phyloP scores from a whole-genome alignment of 2,113 vertebrate species.

The Hippocampus comes region DNA sequence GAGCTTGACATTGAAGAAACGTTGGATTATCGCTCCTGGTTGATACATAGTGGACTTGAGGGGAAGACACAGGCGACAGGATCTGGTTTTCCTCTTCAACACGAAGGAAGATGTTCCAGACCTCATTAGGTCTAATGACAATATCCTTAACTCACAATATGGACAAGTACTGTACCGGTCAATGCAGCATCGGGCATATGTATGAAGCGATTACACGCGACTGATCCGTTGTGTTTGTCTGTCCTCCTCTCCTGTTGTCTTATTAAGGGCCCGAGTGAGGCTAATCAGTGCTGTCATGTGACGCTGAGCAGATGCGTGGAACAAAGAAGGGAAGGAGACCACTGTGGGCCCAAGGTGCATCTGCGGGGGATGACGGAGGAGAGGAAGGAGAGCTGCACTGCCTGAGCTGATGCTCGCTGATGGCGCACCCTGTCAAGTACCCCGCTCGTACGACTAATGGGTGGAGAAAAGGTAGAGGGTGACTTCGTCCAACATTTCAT shows the following conservation, averaged over 20 bases:
- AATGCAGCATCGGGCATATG: slow-evolving; percentile 29
- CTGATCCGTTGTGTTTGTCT: slow-evolving; percentile 48
- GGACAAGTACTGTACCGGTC: slow-evolving; percentile 29
- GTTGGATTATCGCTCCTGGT: slow-evolving; percentile 10
- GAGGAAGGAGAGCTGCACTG: slow-evolving; percentile 35
- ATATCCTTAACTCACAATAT: slow-evolving; percentile 4
- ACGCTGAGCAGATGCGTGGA: slow-evolving; percentile 71
- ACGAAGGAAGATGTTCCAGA: slow-evolving; percentile 45
- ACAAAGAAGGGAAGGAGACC: slow-evolving; percentile 72
- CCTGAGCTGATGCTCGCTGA: slow-evolving; percentile 69
- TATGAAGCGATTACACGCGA: slow-evolving; percentile 48
- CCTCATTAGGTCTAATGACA: slow-evolving; percentile 56
- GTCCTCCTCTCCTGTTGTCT: slow-evolving; percentile 60
- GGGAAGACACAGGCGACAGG: slow-evolving; percentile 15
- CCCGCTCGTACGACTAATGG: slow-evolving; percentile 65
- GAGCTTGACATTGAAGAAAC: slow-evolving; percentile 18
- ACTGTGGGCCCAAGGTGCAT: slow-evolving; percentile 66
- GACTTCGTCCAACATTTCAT: slow-evolving; percentile 66
- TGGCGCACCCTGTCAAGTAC: slow-evolving; percentile 64
- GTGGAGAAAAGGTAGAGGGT: slow-evolving; percentile 68
- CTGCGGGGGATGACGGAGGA: slow-evolving; percentile 66
- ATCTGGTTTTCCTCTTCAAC: slow-evolving; percentile 11
- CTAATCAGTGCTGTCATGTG: slow-evolving; percentile 72
- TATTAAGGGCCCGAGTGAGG: slow-evolving; percentile 73
- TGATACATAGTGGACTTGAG: slow-evolving; percentile 6